Conservation (phyloP, 2,113 vertebrate species). For the Pachypanchax playfairii region DNA sequence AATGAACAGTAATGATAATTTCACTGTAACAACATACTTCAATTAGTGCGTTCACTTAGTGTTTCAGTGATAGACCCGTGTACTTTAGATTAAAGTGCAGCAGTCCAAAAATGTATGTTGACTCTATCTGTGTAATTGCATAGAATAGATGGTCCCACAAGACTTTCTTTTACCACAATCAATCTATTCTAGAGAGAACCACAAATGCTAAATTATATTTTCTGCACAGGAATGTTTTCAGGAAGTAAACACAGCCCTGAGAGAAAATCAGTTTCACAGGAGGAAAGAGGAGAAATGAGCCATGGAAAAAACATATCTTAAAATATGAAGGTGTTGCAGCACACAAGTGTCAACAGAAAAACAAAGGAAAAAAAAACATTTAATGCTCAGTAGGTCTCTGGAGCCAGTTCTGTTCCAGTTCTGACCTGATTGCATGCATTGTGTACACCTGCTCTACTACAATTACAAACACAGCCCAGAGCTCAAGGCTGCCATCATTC, state of each 20-base stretch:
- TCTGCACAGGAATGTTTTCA: constrained; percentile 39
- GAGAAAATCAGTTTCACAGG: neutral
- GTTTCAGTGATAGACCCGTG: constrained; percentile 17
- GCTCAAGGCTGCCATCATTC: constrained; percentile 10
- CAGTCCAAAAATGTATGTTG: constrained; percentile 33
- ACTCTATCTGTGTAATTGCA: constrained; percentile 52
- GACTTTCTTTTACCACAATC: constrained; percentile 19
- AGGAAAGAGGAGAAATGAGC: neutral
- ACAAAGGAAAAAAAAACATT: constrained; percentile 13
- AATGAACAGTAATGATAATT: constrained; percentile 18
- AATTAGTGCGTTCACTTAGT: constrained; percentile 23
- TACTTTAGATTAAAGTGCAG: constrained; percentile 44
- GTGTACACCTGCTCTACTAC: constrained; percentile 38
- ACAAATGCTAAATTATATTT: constrained; percentile 28
- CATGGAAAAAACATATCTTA: constrained; percentile 7
- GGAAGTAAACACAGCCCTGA: constrained; percentile 22
- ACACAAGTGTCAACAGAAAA: constrained; percentile 10
- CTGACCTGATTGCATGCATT: constrained; percentile 41
- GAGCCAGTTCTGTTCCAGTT: constrained; percentile 26
- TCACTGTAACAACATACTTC: constrained; percentile 7
- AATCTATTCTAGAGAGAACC: constrained; percentile 34
- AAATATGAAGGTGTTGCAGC: constrained; percentile 4
- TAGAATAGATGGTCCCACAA: constrained; percentile 30
- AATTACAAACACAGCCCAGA: constrained; percentile 51
- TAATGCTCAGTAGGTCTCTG: constrained; percentile 16